phyloP scores from a whole-genome alignment of 2,888 invertebrate species.

The Sipha maydis region DNA sequence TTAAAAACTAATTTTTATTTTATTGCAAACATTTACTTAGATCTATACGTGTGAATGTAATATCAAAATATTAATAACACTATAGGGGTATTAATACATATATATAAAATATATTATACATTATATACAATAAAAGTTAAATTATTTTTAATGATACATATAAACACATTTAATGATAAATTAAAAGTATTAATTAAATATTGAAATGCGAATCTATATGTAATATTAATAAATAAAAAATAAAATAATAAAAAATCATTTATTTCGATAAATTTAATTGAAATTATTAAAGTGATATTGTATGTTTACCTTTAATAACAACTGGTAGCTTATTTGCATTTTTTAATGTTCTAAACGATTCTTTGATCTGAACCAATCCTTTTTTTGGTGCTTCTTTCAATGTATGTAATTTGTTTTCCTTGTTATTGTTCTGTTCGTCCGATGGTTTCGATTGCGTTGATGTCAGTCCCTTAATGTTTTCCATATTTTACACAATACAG shows the following conservation, averaged over 20 bases:
- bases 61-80: too few species aligned
- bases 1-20: too few species aligned
- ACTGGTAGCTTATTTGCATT: constrained; percentile 40
- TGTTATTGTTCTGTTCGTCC: constrained; percentile 23
- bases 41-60: too few species aligned
- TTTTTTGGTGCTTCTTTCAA: constrained; percentile 61
- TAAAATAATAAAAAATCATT: neutral
- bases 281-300: neutral
- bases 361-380: constrained; percentile 63
- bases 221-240: too few species aligned
- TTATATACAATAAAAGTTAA: too few species aligned
- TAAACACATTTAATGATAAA: too few species aligned
- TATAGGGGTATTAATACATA: too few species aligned
- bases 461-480: constrained; percentile 9
- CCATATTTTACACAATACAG: constrained; percentile 26
- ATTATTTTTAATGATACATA: too few species aligned
- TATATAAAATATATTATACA: too few species aligned
- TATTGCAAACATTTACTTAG: too few species aligned
- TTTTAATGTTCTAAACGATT: constrained; percentile 63
- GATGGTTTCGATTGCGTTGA: constrained; percentile 1
- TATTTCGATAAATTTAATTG: neutral
- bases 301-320: constrained; percentile 15
- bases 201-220: too few species aligned
- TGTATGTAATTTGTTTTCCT: constrained; percentile 51
- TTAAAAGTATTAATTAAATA: too few species aligned